phyloP scores from a whole-genome alignment of 1,140 invertebrate species.

The Drosophila parabipectinata region DNA sequence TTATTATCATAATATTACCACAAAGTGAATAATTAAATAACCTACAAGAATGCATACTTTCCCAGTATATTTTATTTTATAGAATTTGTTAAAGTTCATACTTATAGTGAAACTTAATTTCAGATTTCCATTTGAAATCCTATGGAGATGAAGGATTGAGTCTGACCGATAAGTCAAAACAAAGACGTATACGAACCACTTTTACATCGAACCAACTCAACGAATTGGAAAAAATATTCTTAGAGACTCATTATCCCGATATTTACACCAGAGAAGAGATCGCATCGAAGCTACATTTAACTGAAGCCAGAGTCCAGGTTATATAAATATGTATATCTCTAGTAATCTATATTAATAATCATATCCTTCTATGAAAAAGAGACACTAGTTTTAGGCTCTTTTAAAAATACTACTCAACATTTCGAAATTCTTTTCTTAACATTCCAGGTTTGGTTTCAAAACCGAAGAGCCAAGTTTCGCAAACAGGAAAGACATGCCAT shows the following conservation, averaged over 20 bases:
- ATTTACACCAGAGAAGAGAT: constrained; percentile 99
- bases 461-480: constrained; percentile 68
- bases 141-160: constrained; percentile 88
- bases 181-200: constrained; percentile 96
- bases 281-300: constrained; percentile 98
- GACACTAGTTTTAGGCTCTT: neutral
- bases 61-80: no score
- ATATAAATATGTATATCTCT: constrained; percentile 25
- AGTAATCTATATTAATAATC: no score
- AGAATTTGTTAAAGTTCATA: neutral
- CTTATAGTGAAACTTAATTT: neutral
- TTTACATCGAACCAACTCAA: constrained; percentile 98
- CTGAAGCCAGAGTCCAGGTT: constrained; percentile 99
- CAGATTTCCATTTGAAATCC: constrained; percentile 65
- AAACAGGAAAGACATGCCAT: constrained; percentile 74
- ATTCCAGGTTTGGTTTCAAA: constrained; percentile 74
- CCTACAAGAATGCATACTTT: neutral
- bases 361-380: no score
- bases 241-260: constrained; percentile 99
- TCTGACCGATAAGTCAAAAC: constrained; percentile 95
- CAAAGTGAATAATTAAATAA: neutral
- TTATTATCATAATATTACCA: constrained; percentile 15
- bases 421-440: neutral
- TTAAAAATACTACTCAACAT: neutral
- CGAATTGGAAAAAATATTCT: constrained; percentile 97